Conservation (phyloP, 2,888 invertebrate genomes). For the Amblyjoppa fuscipennis region DNA sequence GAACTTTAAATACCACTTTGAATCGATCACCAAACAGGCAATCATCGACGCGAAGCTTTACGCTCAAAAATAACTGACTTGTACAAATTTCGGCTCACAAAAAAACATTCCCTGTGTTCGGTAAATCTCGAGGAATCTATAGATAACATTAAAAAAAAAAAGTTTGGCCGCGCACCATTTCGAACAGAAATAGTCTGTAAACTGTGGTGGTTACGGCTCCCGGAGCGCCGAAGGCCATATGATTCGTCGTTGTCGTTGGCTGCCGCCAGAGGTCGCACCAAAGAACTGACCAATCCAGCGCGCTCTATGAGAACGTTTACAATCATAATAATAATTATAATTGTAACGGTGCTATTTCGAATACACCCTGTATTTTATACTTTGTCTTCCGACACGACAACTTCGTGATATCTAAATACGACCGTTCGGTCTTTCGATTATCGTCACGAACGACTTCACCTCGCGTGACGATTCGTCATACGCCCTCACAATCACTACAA, state of each 20-base stretch:
- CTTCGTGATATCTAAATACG: too few relatives aligned
- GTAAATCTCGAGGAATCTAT: background rate
- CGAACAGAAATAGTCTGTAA: conserved; percentile 5
- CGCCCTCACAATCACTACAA: too few relatives aligned
- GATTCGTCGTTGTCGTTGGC: background rate
- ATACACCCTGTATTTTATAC: background rate
- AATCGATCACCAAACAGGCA: too few relatives aligned
- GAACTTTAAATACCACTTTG: too few relatives aligned
- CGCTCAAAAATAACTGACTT: too few relatives aligned
- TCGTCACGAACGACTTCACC: too few relatives aligned
- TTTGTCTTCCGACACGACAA: too few relatives aligned
- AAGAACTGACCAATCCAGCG: background rate
- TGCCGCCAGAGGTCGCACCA: background rate
- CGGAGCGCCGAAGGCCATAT: conserved; percentile 2
- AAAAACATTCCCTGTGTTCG: background rate
- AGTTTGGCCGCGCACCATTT: background rate
- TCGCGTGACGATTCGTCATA: too few relatives aligned
- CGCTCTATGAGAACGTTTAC: background rate
- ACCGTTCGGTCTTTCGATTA: too few relatives aligned
- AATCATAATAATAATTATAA: background rate
- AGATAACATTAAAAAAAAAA: background rate
- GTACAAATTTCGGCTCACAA: too few relatives aligned
- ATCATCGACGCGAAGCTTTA: too few relatives aligned
- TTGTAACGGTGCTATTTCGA: background rate
- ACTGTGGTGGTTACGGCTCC: conserved; percentile 5